Evolutionary conservation across 2,113 vertebrate species (phyloP).

Genomic region (Seriola aureovittata): DNA sequence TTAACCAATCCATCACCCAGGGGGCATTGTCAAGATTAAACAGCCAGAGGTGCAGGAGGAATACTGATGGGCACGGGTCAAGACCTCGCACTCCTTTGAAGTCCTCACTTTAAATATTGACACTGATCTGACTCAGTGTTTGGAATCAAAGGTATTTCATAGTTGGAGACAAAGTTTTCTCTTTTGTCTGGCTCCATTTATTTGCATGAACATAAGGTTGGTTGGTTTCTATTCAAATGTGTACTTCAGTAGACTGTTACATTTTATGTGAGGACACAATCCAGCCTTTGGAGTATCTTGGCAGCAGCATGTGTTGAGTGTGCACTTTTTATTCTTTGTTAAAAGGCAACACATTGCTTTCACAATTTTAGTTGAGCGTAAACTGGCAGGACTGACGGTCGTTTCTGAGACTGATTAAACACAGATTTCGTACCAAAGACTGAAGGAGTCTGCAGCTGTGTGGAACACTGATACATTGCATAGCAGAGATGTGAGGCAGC

Average conservation of each 20-base stretch:
- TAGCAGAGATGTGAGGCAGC: conserved; percentile 41
- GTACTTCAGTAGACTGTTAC: conserved; percentile 12
- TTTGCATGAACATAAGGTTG: conserved; percentile 21
- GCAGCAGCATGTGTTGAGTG: conserved; percentile 35
- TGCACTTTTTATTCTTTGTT: conserved; percentile 46
- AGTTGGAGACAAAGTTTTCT: conserved; percentile 23
- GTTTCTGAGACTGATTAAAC: conserved; percentile 57
- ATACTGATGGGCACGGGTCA: conserved; percentile 51
- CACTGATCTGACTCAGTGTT: conserved; percentile 23
- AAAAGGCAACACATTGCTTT: conserved; percentile 34
- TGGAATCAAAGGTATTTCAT: background rate
- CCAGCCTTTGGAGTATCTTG: conserved; percentile 30
- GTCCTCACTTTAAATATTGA: conserved; percentile 54
- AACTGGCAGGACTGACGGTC: conserved; percentile 27
- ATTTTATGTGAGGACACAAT: conserved; percentile 22
- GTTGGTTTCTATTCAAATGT: conserved; percentile 17
- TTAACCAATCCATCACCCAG: conserved; percentile 69
- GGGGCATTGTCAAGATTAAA: conserved; percentile 57
- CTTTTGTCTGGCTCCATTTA: conserved; percentile 47
- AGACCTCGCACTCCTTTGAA: conserved; percentile 60
- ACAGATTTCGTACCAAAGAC: conserved; percentile 16
- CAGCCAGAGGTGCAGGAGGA: conserved; percentile 23
- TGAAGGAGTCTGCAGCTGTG: conserved; percentile 25
- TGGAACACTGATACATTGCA: conserved; percentile 30
- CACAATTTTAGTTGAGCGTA: conserved; percentile 31